Evolutionary conservation across 2,888 invertebrate genomes (phyloP).

Genomic region (Epirrhoe tristata): DNA sequence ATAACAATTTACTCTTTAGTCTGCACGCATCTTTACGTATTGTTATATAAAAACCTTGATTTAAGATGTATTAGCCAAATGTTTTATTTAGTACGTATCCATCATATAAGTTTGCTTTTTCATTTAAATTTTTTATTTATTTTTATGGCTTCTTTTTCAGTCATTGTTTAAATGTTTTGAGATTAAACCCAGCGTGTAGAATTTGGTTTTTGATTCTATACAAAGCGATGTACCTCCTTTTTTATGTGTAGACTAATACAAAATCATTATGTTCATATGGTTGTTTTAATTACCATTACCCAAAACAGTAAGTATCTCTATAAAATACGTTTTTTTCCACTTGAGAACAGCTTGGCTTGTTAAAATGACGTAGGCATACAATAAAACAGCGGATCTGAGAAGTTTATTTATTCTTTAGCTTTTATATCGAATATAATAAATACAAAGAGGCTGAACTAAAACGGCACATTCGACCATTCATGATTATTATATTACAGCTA

Average conservation of each 20-base stretch:
- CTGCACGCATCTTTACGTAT: constrained; percentile 14
- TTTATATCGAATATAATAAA: neutral
- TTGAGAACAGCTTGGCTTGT: too few species aligned
- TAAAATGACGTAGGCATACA: neutral
- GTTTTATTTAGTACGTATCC: constrained; percentile 18
- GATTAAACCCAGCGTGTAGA: constrained; percentile 54
- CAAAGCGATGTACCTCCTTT: constrained; percentile 71
- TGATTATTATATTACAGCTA: too few species aligned
- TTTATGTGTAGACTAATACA: constrained; percentile 71
- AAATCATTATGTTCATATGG: constrained; percentile 51
- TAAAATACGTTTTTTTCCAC: too few species aligned
- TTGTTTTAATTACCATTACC: constrained; percentile 39
- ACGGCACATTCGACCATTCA: neutral
- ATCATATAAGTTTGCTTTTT: constrained; percentile 19
- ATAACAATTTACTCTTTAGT: constrained; percentile 1
- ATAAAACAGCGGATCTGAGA: neutral
- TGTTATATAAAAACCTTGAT: constrained; percentile 24
- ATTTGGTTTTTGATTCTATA: constrained; percentile 60
- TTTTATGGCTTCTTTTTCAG: constrained; percentile 11
- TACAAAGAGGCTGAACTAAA: neutral
- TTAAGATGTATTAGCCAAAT: constrained; percentile 29
- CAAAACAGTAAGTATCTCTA: constrained; percentile 2
- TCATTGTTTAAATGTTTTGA: constrained; percentile 45
- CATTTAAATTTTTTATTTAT: constrained; percentile 22
- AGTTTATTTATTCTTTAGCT: neutral